Base-by-base conservation (phyloP, 2,888 invertebrate genomes). In the Parasteatoda lunata region DNA sequence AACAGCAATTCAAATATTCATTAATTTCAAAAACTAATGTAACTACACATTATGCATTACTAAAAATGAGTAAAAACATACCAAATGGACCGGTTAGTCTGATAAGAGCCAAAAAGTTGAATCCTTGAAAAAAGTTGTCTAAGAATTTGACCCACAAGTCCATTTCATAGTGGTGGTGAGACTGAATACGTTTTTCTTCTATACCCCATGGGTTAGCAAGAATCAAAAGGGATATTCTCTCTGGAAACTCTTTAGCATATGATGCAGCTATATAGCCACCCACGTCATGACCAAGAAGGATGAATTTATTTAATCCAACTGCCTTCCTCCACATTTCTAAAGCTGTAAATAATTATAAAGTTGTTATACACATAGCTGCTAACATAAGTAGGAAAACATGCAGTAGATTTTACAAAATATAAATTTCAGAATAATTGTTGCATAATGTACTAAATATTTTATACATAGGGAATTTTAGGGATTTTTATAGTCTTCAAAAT, bases 251-350 rank as follows among this genome's bases (percentile, higher is more conserved):
- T 75, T 98, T 93, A 0, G 97, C 95, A 93, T 97, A 96, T 8
- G 98, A 96, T 15, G 97, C 95, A 3, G 97, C 97, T 88, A 98
- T 94, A 93, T 96, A 98, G 0, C 97, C 98, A 64, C 98, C 98
- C 93, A 99, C 95, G 88, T 97, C 97, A 93, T 98, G 98, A 0
- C 98, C 99, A 72, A 98, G 93, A 51, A 99, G 92, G 68, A 98
- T 95, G 93, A 99, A 96, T 92, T 96, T 94, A 5, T 89, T 75
- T 47, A 99, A 93, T 90, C 96, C 95, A 94, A 98, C 95, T 92
- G 97, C 96, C 84, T 96, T 94, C 51, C 98, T 93, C 98, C 98
- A 99, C 93, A 97, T 97, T 92, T 99, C 98, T 3, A 98, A 95
- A 0, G 97, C 89, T 89, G 30, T 13, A 70, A 83, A 65, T 48